A percentile compares a stretch with the other conserved stretches of the same genome.
These are phyloP conservation scores for Pycnonotus jocosus DNA, from an alignment of 2,113 vertebrate genomes.

Conservation along the genomic window DNA sequence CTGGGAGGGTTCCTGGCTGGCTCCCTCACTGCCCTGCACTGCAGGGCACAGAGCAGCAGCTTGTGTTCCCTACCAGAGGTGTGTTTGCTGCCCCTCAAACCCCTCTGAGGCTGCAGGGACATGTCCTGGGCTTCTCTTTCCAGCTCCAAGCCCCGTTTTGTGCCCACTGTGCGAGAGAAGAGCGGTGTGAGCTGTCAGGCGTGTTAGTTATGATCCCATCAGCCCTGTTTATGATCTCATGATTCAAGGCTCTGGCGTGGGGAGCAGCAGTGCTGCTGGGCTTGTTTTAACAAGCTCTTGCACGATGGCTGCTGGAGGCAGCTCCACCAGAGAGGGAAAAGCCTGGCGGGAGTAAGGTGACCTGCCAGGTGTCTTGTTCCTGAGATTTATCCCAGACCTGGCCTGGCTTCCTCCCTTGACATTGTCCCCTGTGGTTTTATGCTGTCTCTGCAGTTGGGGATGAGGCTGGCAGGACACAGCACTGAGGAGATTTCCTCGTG, in stretches of 20 bases:
- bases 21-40: accelerated
- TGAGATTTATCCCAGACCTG: neutral
- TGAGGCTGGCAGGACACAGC: accelerated
- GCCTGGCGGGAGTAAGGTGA: neutral
- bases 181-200: neutral
- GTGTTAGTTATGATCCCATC: neutral
- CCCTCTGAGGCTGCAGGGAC: accelerated
- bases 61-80: neutral
- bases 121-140: accelerated
- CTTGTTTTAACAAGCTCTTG: neutral
- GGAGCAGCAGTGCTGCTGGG: neutral
- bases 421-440: neutral
- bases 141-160: neutral
- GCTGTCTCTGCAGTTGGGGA: neutral
- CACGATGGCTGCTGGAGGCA: neutral
- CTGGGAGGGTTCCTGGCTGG: accelerated
- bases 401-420: neutral
- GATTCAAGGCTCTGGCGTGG: neutral
- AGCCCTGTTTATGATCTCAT: neutral
- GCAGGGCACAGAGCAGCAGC: neutral
- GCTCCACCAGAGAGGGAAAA: accelerated
- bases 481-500: neutral
- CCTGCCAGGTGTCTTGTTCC: neutral
- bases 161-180: accelerated
- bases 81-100: accelerated